These are phyloP conservation scores for Trachops cirrhosus DNA, from an alignment of 2,797 vertebrate species.

Conservation along the genomic window DNA sequence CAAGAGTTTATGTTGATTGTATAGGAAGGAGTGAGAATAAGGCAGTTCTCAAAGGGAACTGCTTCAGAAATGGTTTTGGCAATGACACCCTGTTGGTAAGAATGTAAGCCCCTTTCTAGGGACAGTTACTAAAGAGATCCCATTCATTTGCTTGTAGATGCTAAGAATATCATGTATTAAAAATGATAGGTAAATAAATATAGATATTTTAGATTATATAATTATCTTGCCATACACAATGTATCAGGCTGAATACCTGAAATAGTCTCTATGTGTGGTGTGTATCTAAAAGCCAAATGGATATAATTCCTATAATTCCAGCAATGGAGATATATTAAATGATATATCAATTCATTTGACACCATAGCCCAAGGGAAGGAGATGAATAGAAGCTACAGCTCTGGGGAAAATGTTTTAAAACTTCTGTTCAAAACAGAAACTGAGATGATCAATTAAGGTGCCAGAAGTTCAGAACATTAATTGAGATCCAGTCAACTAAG, in stretches of 20 bases:
- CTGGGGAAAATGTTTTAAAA: background rate
- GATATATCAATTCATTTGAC: background rate
- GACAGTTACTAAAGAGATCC: background rate
- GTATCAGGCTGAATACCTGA: background rate
- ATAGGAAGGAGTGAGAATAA: background rate
- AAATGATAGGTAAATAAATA: background rate
- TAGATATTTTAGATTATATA: background rate
- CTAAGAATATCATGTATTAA: background rate
- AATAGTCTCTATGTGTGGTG: background rate
- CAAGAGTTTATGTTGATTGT: background rate
- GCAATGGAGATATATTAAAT: background rate
- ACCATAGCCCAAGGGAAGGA: background rate
- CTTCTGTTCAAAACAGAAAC: slow-evolving; percentile 55
- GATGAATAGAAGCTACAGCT: slow-evolving; percentile 41
- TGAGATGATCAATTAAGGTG: slow-evolving; percentile 37
- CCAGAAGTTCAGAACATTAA: slow-evolving; percentile 54
- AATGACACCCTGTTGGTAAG: background rate
- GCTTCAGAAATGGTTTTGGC: background rate
- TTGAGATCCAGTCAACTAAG: slow-evolving; percentile 37
- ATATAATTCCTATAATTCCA: background rate
- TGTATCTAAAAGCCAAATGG: background rate
- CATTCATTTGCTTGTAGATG: background rate
- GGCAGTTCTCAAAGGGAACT: background rate
- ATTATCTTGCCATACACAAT: background rate
- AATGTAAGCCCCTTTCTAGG: background rate